Base-by-base conservation (phyloP, 2,888 invertebrate genomes). In the Stenoptilia bipunctidactyla region DNA sequence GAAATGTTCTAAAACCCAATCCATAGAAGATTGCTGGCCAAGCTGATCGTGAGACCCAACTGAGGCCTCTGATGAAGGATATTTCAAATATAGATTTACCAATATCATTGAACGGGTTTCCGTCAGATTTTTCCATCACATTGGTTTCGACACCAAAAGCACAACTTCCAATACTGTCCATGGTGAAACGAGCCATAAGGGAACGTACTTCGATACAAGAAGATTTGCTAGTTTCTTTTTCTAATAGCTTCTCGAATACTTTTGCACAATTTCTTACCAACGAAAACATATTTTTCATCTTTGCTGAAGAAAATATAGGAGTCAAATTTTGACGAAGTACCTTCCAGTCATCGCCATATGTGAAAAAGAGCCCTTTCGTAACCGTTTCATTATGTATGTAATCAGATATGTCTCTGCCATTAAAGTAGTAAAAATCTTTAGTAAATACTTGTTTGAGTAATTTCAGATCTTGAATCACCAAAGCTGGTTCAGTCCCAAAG, bases 271-370 rank as follows among this genome's bases (percentile, higher is more conserved):
- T 55, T 25, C 60, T 51, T 1, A 73, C 62, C 15, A 72, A 51
- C 45, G 58, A 40, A 36, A 66, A 74, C 72, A 74, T 73, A 4
- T 61, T 66, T 43, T 56, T 72, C 57, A 73, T 66, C 49, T 73
- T 74, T 0, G 61, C 49, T 0, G 65, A 57, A 1, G 75, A 54
- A 45, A 73, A 76, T 0, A 75, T 40, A 0, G 67, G 64, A 0
- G 66, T 61, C 5, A 70, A 40, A 37, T 68, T 71, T 37, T 73
- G 72, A 0, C 75, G 50, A 0, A 64, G 13, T 0, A 71, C 49
- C 40, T 64, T 70, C 73, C 75, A 75, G 14, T 45, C 44, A 41
- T 73, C 65, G 0, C 73, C 73, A 12, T 54, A 45, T 0, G 48
- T 47, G 41, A 59, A 64, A 43, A 72, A 72, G 0, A 75, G 33